Evolutionary conservation across 2,797 vertebrate species (phyloP), one percentile per base, ranked within the genome.

Genomic region (Paedocypris micromegethes): DNA sequence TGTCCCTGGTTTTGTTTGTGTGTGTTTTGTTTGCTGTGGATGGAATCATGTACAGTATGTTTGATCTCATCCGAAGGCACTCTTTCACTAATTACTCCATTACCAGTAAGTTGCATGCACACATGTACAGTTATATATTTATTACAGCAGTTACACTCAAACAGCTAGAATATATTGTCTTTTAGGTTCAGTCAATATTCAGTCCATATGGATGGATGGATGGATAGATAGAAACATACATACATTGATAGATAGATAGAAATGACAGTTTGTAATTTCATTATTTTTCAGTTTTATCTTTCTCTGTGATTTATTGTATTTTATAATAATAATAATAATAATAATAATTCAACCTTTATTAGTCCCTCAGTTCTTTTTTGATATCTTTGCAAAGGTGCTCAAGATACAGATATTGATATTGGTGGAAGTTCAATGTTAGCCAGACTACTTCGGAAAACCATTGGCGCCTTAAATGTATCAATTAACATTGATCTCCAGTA

Each of bases 381-480:
- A 41, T 57, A 6, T 53, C 5, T n/a, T 1, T 54, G 1, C 43
- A n/a, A 80, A 91, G 88, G 86, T 63, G 50, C 81, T 59, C 92
- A 95, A 66, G 87, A 90, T 51, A 63, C 95, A 65, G 73, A 91
- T 1, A 86, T 98, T 75, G 75, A 51, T 0, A 90, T 96, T 1
- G 88, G 60, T 0, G 94, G 94, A 39, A 63, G 74, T 0, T 91
- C 91, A 40, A 86, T 95, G 83, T 84, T 97, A 49, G 91, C 93
- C 0, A 82, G 75, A 9, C 90, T 98, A 5, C 86, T 97, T 52
- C 84, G 84, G 1, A 86, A 76, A 67, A 90, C 91, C 0, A 75
- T 98, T 0, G 88, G 90, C 0, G 90, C 88, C 56, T 88, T 96
- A 73, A 95, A 96, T 81, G 86, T 82, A 43, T 90, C 93, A 1